Conservation (phyloP, 2,797 vertebrate genomes). For the Oryzias dopingdopingensis region DNA sequence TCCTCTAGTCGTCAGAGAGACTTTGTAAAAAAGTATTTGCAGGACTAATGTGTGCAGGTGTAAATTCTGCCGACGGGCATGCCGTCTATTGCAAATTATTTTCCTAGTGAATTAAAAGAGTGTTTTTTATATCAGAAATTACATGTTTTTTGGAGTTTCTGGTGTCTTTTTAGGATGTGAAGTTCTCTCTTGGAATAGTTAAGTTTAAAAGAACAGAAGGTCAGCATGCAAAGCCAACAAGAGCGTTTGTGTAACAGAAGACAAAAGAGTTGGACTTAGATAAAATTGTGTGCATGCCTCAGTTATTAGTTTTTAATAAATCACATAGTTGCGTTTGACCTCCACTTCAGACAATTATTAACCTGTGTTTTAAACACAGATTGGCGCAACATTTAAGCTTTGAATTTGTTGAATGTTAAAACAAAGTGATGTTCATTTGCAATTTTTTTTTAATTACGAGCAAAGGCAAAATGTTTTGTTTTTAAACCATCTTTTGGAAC, state of each 20-base stretch:
- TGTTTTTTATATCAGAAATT: slow-evolving; percentile 34
- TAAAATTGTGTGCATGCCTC: too few species aligned
- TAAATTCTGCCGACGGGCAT: slow-evolving; percentile 32
- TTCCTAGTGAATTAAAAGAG: slow-evolving; percentile 28
- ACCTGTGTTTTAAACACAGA: too few species aligned
- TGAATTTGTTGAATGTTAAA: too few species aligned
- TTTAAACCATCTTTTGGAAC: too few species aligned
- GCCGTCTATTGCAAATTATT: slow-evolving; percentile 46
- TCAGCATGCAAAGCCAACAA: slow-evolving; percentile 3
- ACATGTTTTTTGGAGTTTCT: slow-evolving; percentile 32
- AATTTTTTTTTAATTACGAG: too few species aligned
- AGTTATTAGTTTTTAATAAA: too few species aligned
- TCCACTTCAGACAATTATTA: too few species aligned
- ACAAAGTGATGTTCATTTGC: too few species aligned
- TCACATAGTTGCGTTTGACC: too few species aligned
- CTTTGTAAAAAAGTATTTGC: slow-evolving; percentile 51
- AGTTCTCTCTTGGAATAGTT: slow-evolving; percentile 14
- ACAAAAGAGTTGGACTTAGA: slow-evolving; percentile 4
- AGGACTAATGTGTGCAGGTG: slow-evolving; percentile 43
- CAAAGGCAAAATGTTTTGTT: too few species aligned
- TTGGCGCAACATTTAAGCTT: too few species aligned
- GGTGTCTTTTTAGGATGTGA: slow-evolving; percentile 18
- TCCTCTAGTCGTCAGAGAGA: slow-evolving; percentile 27
- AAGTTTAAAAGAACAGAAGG: slow-evolving; percentile 23
- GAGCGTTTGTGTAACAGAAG: slow-evolving; percentile 5